phyloP scores from a whole-genome alignment of 2,113 vertebrate genomes.

The Sporophila hypoxantha region DNA sequence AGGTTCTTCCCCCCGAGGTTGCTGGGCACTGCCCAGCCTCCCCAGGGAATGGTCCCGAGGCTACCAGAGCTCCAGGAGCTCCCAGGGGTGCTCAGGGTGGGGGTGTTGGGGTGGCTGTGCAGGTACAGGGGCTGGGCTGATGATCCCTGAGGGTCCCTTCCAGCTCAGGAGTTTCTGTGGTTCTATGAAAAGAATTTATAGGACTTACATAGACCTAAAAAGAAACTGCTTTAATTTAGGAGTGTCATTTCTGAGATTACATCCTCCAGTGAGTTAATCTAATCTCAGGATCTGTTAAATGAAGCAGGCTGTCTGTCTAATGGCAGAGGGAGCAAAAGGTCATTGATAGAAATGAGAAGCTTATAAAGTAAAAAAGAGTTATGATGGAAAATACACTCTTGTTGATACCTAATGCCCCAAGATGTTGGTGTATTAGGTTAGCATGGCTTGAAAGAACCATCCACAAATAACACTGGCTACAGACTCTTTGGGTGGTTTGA shows the following conservation, averaged over 20 bases:
- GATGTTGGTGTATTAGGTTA: not conserved
- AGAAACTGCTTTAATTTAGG: not conserved
- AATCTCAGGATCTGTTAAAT: not conserved
- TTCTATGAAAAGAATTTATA: not conserved
- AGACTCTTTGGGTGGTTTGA: not conserved
- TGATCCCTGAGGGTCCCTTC: not conserved
- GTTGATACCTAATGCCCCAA: not conserved
- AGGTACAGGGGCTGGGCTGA: accelerated
- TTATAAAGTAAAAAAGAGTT: not conserved
- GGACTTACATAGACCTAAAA: not conserved
- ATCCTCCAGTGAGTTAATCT: not conserved
- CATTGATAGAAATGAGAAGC: not conserved
- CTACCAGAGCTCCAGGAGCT: not conserved
- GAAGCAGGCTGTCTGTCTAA: not conserved
- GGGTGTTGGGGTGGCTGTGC: accelerated
- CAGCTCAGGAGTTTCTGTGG: not conserved
- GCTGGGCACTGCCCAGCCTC: not conserved
- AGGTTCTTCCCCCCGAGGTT: not conserved
- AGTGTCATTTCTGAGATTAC: not conserved
- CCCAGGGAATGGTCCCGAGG: not conserved
- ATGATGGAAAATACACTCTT: not conserved
- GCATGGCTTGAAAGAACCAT: not conserved
- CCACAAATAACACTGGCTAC: not conserved
- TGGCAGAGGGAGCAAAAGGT: not conserved
- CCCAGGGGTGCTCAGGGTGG: not conserved